Evolutionary conservation across 1,140 invertebrate genomes (phyloP).

Genomic region (Drosophila simulans): DNA sequence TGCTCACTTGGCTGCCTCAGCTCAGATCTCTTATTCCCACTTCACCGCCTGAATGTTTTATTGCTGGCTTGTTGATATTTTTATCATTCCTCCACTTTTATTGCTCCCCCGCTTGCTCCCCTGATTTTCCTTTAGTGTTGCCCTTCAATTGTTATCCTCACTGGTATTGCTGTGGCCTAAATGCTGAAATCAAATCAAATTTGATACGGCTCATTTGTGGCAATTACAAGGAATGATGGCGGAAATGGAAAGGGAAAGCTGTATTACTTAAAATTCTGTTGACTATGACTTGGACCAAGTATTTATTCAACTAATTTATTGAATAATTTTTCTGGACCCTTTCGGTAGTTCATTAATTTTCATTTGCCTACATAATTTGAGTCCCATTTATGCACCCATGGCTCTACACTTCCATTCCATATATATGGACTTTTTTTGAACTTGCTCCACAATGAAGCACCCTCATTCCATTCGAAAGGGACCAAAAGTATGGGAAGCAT

Average conservation of each 20-base stretch:
- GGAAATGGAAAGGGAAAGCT: not conserved
- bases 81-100: conserved; percentile 37
- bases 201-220: conserved; percentile 53
- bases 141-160: conserved; percentile 36
- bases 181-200: conserved; percentile 56
- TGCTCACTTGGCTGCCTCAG: conserved; percentile 61
- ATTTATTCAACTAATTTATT: conserved; percentile 52
- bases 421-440: conserved; percentile 20
- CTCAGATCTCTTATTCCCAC: conserved; percentile 18
- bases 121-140: conserved; percentile 50
- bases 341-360: conserved; percentile 39
- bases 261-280: conserved; percentile 4
- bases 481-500: conserved; percentile 64
- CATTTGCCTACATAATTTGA: no score
- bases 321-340: conserved; percentile 37
- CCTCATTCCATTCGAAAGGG: conserved; percentile 16
- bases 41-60: conserved; percentile 58
- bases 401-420: not conserved
- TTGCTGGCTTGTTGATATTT: conserved; percentile 71
- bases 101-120: not conserved
- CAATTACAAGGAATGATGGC: conserved; percentile 25
- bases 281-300: not conserved
- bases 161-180: conserved; percentile 28
- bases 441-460: conserved; percentile 51
- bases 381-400: no score